Base-by-base conservation (phyloP, 2,797 vertebrate genomes). In the Phyllotis vaccarum region DNA sequence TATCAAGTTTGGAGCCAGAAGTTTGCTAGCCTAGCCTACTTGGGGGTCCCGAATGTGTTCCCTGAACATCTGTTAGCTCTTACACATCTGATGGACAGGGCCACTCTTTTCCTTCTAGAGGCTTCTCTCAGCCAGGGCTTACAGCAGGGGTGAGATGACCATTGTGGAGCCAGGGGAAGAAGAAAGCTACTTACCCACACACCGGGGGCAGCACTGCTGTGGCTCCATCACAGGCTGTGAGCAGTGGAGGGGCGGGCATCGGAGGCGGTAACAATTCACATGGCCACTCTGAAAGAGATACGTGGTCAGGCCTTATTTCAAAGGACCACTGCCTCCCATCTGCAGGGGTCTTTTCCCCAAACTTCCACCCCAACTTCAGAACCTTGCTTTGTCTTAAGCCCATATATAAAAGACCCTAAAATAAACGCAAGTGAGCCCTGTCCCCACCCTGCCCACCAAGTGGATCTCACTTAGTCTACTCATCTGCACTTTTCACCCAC, bases 201-300 rank as follows among this genome's bases (percentile, higher is more conserved):
- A 99, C 56, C 98, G 98, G 0, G 99, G 99, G 95, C 99, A 99
- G 97, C 99, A 99, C 97, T 99, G 99, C 97, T 99, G 99, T 0
- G 99, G 99, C 79, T 99, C 99, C 0, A 98, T 98, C 68, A 99
- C 98, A 0, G 99, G 99, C 94, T 99, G 99, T 72, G 99, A 98
- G 12, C 99, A 99, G 0, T 98, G 98, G 96, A 99, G 97, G 43
- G 98, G 98, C 0, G 99, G 99, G 97, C 99, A 99, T 98, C 99
- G 99, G 97, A 99, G 99, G 43, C 98, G 98, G 98, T 98, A 99
- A 95, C 99, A 99, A 97, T 98, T 99, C 97, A 99, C 99, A 60
- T 99, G 99, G 87, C 99, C 99, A 68, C 97, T 98, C 99, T 99
- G 95, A 82, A 94, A 66, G 88, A 85, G 62, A 96, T 17, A 91